phyloP scores from a whole-genome alignment of 2,113 vertebrate species.

The Barbus barbus region DNA sequence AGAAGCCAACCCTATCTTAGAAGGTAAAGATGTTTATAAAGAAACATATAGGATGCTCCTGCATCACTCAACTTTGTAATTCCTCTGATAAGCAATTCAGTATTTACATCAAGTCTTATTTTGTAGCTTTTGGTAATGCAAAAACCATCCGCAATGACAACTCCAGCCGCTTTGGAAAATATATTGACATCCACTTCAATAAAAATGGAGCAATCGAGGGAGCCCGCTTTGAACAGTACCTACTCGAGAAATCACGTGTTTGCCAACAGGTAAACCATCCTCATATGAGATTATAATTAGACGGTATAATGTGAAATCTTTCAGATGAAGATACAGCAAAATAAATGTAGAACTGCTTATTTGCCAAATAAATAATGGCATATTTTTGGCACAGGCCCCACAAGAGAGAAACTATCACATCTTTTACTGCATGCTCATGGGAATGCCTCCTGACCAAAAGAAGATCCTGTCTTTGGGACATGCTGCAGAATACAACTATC shows the following conservation, averaged over 20 bases:
- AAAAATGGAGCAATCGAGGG: constrained; percentile 85
- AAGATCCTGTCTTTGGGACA: constrained; percentile 83
- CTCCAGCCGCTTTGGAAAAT: constrained; percentile 98
- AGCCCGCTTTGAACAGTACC: constrained; percentile 90
- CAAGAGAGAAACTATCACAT: constrained; percentile 97
- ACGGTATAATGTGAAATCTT: not conserved
- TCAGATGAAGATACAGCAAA: too few relatives aligned
- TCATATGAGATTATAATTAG: not conserved
- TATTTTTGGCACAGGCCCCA: constrained; percentile 74
- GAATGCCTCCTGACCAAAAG: constrained; percentile 89
- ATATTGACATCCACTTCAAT: constrained; percentile 89
- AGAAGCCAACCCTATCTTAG: constrained; percentile 94
- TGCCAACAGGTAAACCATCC: constrained; percentile 85
- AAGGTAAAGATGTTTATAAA: constrained; percentile 73
- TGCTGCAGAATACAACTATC: constrained; percentile 86
- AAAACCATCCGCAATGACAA: constrained; percentile 96
- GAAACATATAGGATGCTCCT: not conserved
- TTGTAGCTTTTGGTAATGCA: constrained; percentile 93
- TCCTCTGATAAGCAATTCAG: not conserved
- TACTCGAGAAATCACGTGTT: constrained; percentile 95
- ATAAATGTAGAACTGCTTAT: not conserved
- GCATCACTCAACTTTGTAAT: not conserved
- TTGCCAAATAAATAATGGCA: not conserved
- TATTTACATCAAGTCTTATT: not conserved
- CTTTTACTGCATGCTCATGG: constrained; percentile 95